Evolutionary conservation across 2,113 vertebrate genomes (phyloP).

Genomic region (Corvus hawaiiensis): DNA sequence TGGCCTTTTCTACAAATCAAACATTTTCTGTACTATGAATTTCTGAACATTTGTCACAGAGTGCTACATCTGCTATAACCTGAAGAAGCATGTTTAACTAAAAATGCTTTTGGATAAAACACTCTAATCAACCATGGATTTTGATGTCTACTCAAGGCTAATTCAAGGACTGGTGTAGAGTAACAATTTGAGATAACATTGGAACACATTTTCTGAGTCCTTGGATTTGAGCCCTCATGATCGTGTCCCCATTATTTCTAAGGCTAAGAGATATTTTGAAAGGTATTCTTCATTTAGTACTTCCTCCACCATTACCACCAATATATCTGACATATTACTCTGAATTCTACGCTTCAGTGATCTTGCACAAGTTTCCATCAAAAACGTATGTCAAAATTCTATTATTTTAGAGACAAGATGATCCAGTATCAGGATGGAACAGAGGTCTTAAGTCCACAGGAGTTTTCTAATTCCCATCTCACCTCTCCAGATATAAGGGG

Average conservation of each 20-base stretch:
- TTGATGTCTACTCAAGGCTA: background rate
- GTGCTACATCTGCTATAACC: background rate
- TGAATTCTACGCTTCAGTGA: background rate
- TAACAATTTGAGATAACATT: background rate
- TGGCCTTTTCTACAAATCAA: background rate
- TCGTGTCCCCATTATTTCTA: background rate
- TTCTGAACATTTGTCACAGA: background rate
- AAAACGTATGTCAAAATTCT: background rate
- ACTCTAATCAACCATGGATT: background rate
- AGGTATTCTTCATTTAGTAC: background rate
- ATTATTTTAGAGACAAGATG: background rate
- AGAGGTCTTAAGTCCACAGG: background rate
- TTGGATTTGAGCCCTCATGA: background rate
- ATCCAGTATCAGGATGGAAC: background rate
- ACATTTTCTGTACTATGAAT: background rate
- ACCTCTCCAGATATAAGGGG: background rate
- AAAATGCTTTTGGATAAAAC: background rate
- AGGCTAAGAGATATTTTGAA: background rate
- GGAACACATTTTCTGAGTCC: background rate
- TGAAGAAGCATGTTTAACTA: background rate
- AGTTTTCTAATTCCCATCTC: background rate
- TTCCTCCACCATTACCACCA: background rate
- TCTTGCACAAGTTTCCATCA: background rate
- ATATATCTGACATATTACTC: background rate
- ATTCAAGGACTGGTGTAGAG: background rate